Base-by-base conservation (phyloP, 2,888 invertebrate species). In the Autographa gamma region DNA sequence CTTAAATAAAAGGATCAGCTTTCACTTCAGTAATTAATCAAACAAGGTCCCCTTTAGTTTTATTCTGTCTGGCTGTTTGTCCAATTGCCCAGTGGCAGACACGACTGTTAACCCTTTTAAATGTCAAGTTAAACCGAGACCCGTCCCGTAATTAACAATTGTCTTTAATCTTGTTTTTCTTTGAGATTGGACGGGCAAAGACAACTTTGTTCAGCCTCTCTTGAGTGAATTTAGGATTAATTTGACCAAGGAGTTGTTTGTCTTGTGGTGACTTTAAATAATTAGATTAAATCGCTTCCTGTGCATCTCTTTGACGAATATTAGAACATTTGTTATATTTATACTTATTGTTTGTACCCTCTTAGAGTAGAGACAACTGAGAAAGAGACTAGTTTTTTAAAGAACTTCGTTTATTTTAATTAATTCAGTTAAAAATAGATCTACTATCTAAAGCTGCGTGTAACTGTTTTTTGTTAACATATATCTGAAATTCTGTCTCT, bases 51-150 rank as follows among this genome's bases (percentile, higher is more conserved):
- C 66, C 71, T 66, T 69, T 83, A 70, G 71, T 88, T 80, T 82
- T 92, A 86, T 93, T 93, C 75, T 90, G 92, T 92, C 92, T 92
- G 91, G 86, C 82, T 74, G 84, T 88, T 82, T 84, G 87, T 88
- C 77, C 89, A 91, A 91, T 92, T 92, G 87, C 85, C 76, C 72
- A 71, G 77, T 73, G 77, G 80, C 79, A 74, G 83, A 82, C 84
- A 79, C 82, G 63, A 73, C 67, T 80, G 80, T 87, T 88, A 86
- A 88, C 87, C 86, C 86, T 76, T 83, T 82, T 78, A 66, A 77
- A 80, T 82, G 81, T 82, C 78, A 79, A 82, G 74, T 80, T 81
- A 81, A 84, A 81, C 74, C 70, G 63, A 80, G 64, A 63, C 56
- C 60, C 69, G 74, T 79, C 77, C 74, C 73, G 74, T 85, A 81